Percentiles rank a stretch among this genome's conserved stretches.
Evolutionary conservation across 2,113 vertebrate genomes (phyloP).

Genomic region (Oreochromis spilurus): DNA sequence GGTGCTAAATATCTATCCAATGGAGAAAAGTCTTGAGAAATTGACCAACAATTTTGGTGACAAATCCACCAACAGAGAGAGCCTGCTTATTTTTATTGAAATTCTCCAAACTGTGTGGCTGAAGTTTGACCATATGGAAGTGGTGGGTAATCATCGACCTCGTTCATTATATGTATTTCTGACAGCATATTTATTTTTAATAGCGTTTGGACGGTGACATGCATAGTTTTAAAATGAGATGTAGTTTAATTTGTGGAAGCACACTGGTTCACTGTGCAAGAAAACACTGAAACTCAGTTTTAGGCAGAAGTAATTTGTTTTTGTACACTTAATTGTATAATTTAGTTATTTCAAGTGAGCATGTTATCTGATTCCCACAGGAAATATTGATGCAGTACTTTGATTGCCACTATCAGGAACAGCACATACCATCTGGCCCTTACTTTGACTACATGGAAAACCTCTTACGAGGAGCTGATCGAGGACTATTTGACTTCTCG

Average conservation of each 20-base stretch:
- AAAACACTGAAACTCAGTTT: neutral
- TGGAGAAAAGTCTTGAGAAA: slow-evolving; percentile 61
- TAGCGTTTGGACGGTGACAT: neutral
- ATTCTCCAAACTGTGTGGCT: slow-evolving; percentile 64
- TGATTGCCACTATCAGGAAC: slow-evolving; percentile 62
- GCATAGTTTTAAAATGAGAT: neutral
- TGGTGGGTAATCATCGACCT: slow-evolving; percentile 25
- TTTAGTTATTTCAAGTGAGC: neutral
- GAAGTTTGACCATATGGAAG: slow-evolving; percentile 58
- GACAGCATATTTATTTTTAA: neutral
- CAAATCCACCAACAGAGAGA: slow-evolving; percentile 61
- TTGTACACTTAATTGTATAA: neutral
- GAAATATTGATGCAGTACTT: slow-evolving; percentile 66
- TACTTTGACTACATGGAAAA: slow-evolving; percentile 64
- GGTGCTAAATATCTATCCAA: slow-evolving; percentile 63
- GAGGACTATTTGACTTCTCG: slow-evolving; percentile 33
- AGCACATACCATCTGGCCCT: slow-evolving; percentile 35
- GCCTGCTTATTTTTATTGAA: slow-evolving; percentile 46
- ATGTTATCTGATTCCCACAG: slow-evolving; percentile 32
- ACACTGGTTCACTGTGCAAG: neutral
- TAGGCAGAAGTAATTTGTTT: neutral
- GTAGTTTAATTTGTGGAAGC: neutral
- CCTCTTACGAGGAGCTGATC: slow-evolving; percentile 29
- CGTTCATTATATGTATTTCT: neutral
- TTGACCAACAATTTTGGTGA: slow-evolving; percentile 54